phyloP scores from a whole-genome alignment of 2,888 invertebrate species.

The Psylliodes chrysocephalus region DNA sequence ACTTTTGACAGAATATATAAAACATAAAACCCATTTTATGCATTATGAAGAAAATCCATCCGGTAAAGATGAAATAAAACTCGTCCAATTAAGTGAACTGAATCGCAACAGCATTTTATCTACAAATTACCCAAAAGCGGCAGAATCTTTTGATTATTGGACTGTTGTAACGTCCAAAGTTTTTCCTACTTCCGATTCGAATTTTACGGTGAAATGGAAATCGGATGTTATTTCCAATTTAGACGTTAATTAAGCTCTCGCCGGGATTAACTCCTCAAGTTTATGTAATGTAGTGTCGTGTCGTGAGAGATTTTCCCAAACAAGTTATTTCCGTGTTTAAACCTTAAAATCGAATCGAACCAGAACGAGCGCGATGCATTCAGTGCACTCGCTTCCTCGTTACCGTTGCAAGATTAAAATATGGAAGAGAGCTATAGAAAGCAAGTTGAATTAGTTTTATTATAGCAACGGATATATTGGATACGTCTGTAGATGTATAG shows the following conservation, averaged over 20 bases:
- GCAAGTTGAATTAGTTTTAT: too few species aligned
- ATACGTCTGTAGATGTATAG: too few species aligned
- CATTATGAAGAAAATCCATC: too few species aligned
- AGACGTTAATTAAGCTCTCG: slow-evolving; percentile 22
- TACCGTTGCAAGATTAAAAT: background rate
- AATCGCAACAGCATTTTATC: too few species aligned
- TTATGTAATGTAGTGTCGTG: slow-evolving; percentile 26
- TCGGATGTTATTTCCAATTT: slow-evolving; percentile 26
- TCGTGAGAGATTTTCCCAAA: slow-evolving; percentile 26
- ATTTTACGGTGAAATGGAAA: slow-evolving; percentile 8
- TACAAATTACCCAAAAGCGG: too few species aligned
- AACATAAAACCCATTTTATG: too few species aligned
- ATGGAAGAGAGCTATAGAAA: background rate
- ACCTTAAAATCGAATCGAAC: slow-evolving; percentile 16
- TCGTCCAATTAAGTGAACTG: too few species aligned
- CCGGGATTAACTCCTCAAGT: slow-evolving; percentile 23
- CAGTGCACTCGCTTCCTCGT: background rate
- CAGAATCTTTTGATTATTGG: too few species aligned
- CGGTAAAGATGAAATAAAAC: too few species aligned
- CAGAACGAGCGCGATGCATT: slow-evolving; percentile 3
- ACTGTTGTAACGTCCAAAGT: background rate
- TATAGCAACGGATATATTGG: too few species aligned
- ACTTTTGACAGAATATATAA: too few species aligned
- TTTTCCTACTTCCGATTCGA: background rate
- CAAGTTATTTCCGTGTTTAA: slow-evolving; percentile 26